Evolutionary conservation across 2,888 invertebrate genomes (phyloP), one percentile per base, ranked within the genome.

Genomic region (Mycalesis mineus): DNA sequence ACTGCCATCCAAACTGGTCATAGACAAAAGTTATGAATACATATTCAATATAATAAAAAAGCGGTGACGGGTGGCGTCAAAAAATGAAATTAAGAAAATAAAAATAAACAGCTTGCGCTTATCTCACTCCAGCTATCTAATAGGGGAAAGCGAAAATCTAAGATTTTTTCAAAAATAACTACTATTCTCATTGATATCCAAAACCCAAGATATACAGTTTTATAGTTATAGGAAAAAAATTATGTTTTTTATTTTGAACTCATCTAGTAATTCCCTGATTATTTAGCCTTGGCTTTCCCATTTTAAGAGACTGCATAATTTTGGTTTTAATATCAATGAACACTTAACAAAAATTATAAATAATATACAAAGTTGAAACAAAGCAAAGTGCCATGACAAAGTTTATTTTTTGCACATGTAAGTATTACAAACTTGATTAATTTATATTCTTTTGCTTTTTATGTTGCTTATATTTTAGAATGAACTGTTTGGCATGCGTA

Each of bases 401-500:
- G 77, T 73, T 22, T 74, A 68, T 71, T 52, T 31, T 74, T 66
- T 75, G 80, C 82, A 82, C 80, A 86, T 76, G 88, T 88, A 85
- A 88, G 88, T 88, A 88, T 85, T 41, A 74, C 78, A 77, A 72
- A 77, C 71, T 68, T 70, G 67, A 70, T 66, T 66, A 74, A 73
- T 71, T 74, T 69, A 73, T 72, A 71, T 64, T 62, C 68, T 62
- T 70, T 64, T 55, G 71, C 69, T 71, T 72, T 68, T 71, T 72
- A 72, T 67, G 72, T 75, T 75, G 74, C 79, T 78, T 67, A 50
- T 64, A 71, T 65, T 57, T 66, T 62, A 68, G 75, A 80, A 84
- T 87, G 88, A 88, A 88, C 88, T 88, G 87, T 87, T 80, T 82
- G 77, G 86, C 88, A 89, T 89, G 88, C 77, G 80, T 87, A 85